Conservation (phyloP, 92 coral and sea anemone species). For the Bergia puertoricense region DNA sequence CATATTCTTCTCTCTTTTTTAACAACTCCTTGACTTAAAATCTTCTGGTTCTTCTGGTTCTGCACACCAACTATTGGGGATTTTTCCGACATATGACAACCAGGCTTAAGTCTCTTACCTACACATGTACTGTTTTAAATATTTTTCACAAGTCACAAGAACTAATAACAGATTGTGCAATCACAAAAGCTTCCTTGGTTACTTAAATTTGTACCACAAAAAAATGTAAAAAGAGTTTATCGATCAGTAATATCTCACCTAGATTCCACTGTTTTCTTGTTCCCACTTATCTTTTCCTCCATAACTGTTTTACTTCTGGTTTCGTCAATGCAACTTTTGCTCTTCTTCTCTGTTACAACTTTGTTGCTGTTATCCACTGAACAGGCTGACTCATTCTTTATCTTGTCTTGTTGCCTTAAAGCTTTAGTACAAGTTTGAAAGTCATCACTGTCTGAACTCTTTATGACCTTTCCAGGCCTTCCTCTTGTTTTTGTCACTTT, state of each 20-base stretch:
- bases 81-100: too few species aligned
- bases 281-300: background rate
- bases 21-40: too few species aligned
- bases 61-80: too few species aligned
- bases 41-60: too few species aligned
- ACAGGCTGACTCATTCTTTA: background rate
- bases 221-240: background rate
- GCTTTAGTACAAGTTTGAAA: slow-evolving; percentile 10
- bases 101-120: too few species aligned
- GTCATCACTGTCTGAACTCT: slow-evolving; percentile 24
- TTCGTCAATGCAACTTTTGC: background rate
- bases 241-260: background rate
- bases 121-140: too few species aligned
- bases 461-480: background rate
- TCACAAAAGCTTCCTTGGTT: too few species aligned
- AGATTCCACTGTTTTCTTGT: background rate
- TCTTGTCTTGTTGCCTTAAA: slow-evolving; percentile 2
- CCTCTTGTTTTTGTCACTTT: slow-evolving; percentile 1
- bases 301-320: background rate
- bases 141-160: too few species aligned
- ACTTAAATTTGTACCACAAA: background rate
- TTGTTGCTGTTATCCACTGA: background rate
- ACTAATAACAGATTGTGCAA: too few species aligned
- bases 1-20: too few species aligned
- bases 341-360: slow-evolving; percentile 2